A percentile compares a stretch with the other conserved stretches of the same genome.
Conservation (phyloP, 2,888 invertebrate genomes). For the Boloria selene region DNA sequence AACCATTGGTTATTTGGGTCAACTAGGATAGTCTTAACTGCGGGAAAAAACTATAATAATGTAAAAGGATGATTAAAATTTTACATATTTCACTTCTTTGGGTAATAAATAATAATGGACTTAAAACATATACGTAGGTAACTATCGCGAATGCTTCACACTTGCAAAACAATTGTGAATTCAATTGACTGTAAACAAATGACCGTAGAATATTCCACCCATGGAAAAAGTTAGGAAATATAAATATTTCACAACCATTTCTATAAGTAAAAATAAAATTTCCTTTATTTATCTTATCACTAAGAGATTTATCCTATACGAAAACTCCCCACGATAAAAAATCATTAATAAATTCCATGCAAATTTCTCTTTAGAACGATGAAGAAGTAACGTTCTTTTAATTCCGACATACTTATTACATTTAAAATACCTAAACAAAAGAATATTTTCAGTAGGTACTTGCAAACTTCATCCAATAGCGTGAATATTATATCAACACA, state of each 20-base stretch:
- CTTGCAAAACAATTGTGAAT: slow-evolving; percentile 17
- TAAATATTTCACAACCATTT: neutral
- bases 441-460: neutral
- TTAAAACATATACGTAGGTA: too few species aligned
- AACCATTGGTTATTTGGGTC: too few species aligned
- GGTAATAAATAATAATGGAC: too few species aligned
- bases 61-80: too few species aligned
- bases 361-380: slow-evolving; percentile 14
- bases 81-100: too few species aligned
- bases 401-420: neutral
- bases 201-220: slow-evolving; percentile 20
- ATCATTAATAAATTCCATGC: slow-evolving; percentile 24
- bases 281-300: slow-evolving; percentile 11
- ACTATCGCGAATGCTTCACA: neutral
- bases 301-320: neutral
- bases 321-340: slow-evolving; percentile 21
- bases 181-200: slow-evolving; percentile 13
- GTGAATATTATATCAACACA: too few species aligned
- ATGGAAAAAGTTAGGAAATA: slow-evolving; percentile 12
- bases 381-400: slow-evolving; percentile 8
- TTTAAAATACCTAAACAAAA: slow-evolving; percentile 13
- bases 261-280: neutral
- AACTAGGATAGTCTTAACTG: too few species aligned
- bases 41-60: too few species aligned
- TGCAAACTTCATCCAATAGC: neutral